Conservation (phyloP, 2,888 invertebrate species). For the Pegoplata infirma region DNA sequence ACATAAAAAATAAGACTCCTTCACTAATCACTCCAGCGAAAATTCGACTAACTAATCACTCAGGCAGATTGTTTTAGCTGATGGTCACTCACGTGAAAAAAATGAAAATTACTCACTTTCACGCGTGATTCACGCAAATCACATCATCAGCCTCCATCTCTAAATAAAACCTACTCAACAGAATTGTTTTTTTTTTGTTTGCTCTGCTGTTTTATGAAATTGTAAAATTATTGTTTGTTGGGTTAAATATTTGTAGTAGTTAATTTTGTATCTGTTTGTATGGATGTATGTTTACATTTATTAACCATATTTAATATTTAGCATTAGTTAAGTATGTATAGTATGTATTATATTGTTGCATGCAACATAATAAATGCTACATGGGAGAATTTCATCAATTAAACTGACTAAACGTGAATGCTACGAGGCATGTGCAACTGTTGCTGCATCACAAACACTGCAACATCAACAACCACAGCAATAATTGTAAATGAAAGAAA, state of each 20-base stretch:
- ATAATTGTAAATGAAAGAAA: neutral
- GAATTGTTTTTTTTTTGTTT: neutral
- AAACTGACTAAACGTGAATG: constrained; percentile 48
- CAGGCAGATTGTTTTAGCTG: too few species aligned
- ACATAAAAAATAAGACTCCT: too few species aligned
- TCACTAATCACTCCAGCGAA: too few species aligned
- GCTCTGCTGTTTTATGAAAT: neutral
- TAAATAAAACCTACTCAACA: too few species aligned
- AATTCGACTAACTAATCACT: too few species aligned
- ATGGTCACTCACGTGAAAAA: too few species aligned
- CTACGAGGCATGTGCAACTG: constrained; percentile 23
- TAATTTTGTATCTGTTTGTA: neutral
- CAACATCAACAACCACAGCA: constrained; percentile 29
- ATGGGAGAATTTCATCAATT: constrained; percentile 67
- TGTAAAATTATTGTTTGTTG: neutral
- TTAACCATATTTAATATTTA: constrained; percentile 39
- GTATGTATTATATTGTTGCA: constrained; percentile 47
- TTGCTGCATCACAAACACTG: constrained; percentile 33
- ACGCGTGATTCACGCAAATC: too few species aligned
- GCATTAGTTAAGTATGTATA: constrained; percentile 47
- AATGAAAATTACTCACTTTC: too few species aligned
- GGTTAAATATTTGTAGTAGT: too few species aligned
- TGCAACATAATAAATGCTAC: constrained; percentile 64
- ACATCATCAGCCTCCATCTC: too few species aligned
- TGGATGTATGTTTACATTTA: constrained; percentile 32